Evolutionary conservation across 2,888 invertebrate species (phyloP).

Genomic region (Norana najaformis): DNA sequence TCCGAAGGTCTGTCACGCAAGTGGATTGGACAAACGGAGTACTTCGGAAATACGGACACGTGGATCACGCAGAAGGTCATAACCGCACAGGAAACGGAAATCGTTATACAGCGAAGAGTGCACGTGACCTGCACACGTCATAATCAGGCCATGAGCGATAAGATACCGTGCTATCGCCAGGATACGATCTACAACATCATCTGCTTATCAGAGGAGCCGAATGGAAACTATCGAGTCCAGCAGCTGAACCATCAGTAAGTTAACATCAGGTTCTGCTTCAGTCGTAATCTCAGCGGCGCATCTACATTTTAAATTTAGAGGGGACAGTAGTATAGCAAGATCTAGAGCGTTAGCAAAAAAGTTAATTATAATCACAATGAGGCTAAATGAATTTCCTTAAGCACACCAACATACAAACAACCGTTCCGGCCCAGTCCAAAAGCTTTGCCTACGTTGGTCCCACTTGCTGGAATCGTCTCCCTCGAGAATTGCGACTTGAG

Average conservation of each 20-base stretch:
- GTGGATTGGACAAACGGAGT: conserved; percentile 24
- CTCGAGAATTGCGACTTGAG: too few species aligned
- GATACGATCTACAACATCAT: neutral
- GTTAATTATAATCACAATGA: too few species aligned
- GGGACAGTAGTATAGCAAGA: too few species aligned
- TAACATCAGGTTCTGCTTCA: neutral
- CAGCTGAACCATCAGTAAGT: neutral
- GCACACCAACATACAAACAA: too few species aligned
- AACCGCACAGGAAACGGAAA: neutral
- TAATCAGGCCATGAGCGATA: neutral
- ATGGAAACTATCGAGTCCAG: neutral
- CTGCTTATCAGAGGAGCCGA: neutral
- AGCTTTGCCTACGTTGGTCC: too few species aligned
- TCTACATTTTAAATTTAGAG: too few species aligned
- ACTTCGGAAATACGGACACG: neutral
- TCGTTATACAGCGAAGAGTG: neutral
- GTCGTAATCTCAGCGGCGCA: too few species aligned
- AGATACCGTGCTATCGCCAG: neutral
- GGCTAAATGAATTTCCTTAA: too few species aligned
- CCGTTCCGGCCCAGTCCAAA: too few species aligned
- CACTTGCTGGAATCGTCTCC: too few species aligned
- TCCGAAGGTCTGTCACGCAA: neutral
- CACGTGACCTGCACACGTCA: neutral
- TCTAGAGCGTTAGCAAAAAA: too few species aligned
- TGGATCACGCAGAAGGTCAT: conserved; percentile 17